Evolutionary conservation across 2,113 vertebrate genomes (phyloP), one percentile per base, ranked within the genome.

Genomic region (Poicephalus meyeri): DNA sequence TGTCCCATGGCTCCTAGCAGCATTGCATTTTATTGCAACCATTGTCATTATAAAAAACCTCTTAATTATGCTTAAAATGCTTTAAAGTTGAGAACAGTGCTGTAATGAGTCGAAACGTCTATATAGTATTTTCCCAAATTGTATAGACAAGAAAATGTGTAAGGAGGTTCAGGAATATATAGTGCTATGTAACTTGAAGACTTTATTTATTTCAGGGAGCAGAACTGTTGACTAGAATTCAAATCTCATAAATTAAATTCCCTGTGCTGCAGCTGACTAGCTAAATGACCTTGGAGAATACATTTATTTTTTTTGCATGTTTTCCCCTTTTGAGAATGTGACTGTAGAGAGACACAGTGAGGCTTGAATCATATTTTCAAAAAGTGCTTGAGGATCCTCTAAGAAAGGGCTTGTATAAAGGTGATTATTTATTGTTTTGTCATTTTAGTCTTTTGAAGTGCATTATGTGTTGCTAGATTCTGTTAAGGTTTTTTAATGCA

Each of bases 1-100:
- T 41, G 42, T 92, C 65, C 58, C 1, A 0, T 55, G 64, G 79
- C 71, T 93, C 49, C 42, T 63, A 72, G 49, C 60, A 74, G 37
- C 33, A 46, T 49, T 65, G 37, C 52, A 16, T 82, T 85, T 82
- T 87, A 49, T 93, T 89, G 37, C n/a, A 55, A 49, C 89, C 68
- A 91, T 76, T 68, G 89, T 92, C 74, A 12, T 93, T 70, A 42
- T 55, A 88, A 60, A 74, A 89, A 95, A 64, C 5, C 20, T 84
- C 70, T 91, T 97, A 90, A 96, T 95, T 96, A 90, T 90, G 80
- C 60, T 83, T 65, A 56, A 82, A 95, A 83, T 63, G 29, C 89
- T 93, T 94, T 96, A 89, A 94, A 94, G 81, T 66, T 73, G 44
- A 94, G 85, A 95, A 52, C 9, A 47, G 52, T 46, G 58, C 42